Evolutionary conservation across 2,797 vertebrate genomes (phyloP).

Genomic region (Chloroceryle amazona): DNA sequence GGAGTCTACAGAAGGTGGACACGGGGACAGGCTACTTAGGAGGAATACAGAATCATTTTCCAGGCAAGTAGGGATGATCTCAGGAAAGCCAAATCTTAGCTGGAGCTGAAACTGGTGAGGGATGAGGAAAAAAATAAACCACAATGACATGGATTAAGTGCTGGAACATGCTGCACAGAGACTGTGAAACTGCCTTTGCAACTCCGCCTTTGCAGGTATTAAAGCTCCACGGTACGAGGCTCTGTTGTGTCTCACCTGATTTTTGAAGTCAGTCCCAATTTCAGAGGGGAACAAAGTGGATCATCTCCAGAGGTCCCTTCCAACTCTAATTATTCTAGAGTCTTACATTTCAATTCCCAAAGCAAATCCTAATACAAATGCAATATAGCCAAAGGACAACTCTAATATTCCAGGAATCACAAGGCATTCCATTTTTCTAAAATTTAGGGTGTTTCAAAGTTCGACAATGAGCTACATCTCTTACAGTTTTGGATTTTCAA

Average conservation of each 20-base stretch:
- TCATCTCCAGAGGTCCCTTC: not conserved
- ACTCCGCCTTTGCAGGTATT: no score
- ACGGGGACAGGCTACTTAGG: no score
- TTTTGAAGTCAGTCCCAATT: not conserved
- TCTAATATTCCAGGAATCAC: not conserved
- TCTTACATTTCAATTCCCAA: not conserved
- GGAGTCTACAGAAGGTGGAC: no score
- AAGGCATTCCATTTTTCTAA: not conserved
- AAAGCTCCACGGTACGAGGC: not conserved
- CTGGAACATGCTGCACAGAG: not conserved
- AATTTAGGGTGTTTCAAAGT: not conserved
- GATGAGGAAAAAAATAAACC: not conserved
- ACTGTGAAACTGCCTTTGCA: not conserved
- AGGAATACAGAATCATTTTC: no score
- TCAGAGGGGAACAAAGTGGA: not conserved
- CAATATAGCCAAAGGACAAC: not conserved
- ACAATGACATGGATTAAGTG: not conserved
- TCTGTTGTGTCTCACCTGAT: not conserved
- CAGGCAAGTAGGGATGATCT: no score
- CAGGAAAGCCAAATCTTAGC: not conserved
- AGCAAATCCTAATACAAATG: not conserved
- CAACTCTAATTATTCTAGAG: not conserved
- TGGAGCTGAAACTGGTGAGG: not conserved
- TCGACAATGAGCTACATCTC: not conserved
- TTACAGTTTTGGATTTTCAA: not conserved